Evolutionary conservation across 2,113 vertebrate genomes (phyloP).

Genomic region (Oplegnathus fasciatus): DNA sequence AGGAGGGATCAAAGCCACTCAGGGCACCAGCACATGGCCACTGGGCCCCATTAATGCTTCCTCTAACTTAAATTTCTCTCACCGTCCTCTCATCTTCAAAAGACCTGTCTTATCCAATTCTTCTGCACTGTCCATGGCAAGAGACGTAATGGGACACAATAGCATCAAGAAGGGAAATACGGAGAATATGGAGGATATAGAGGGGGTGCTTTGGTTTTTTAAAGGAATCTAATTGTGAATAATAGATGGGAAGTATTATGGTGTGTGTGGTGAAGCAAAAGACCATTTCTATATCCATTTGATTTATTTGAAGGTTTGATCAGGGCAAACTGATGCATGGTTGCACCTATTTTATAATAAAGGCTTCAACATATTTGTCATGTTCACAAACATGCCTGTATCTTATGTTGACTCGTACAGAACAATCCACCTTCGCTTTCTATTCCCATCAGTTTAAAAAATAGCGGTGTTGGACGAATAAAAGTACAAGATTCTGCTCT

Average conservation of each 20-base stretch:
- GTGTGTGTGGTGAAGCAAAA: background rate
- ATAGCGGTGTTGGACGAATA: background rate
- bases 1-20: conserved; percentile 67
- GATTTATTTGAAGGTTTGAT: background rate
- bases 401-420: background rate
- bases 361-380: background rate
- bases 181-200: background rate
- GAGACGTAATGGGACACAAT: conserved; percentile 38
- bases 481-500: conserved; percentile 30
- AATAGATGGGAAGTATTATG: background rate
- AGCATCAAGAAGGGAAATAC: conserved; percentile 12
- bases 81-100: conserved; percentile 60
- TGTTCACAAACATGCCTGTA: background rate
- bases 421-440: background rate
- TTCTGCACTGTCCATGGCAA: background rate
- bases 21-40: conserved; percentile 51
- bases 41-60: conserved; percentile 50
- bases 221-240: background rate
- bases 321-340: background rate
- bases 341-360: background rate
- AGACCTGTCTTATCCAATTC: conserved; percentile 32
- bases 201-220: conserved; percentile 9
- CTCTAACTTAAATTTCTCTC: conserved; percentile 49
- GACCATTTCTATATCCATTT: background rate
- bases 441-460: background rate